A percentile compares a stretch with the other conserved stretches of the same genome.
These are phyloP conservation scores for Drosophila testacea DNA, from an alignment of 2,888 invertebrate genomes.

Conservation along the genomic window DNA sequence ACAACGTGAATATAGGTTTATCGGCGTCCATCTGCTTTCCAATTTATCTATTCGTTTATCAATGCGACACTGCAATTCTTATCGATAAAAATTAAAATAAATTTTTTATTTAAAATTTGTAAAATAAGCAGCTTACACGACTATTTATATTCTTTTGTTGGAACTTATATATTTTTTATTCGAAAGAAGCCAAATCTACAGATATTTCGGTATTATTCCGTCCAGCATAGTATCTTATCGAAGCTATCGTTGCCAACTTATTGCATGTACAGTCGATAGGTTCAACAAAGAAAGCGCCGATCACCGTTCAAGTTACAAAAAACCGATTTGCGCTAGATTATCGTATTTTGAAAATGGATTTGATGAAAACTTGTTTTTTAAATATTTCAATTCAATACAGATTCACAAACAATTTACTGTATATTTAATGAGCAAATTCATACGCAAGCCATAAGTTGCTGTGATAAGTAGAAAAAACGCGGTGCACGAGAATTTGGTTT, in stretches of 20 bases:
- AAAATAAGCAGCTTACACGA: not conserved
- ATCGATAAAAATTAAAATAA: constrained; percentile 1
- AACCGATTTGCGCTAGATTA: no score
- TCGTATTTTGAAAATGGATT: no score
- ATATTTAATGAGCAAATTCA: no score
- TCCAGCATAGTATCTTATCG: not conserved
- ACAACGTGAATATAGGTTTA: constrained; percentile 45
- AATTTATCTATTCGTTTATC: constrained; percentile 11
- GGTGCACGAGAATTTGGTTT: no score
- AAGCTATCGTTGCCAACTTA: not conserved
- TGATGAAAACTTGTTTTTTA: no score
- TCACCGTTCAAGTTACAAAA: not conserved
- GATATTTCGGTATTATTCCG: no score
- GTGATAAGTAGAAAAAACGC: no score
- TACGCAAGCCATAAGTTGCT: no score
- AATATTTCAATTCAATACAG: no score
- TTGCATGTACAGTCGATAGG: constrained; percentile 16
- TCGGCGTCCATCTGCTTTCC: constrained; percentile 38
- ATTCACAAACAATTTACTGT: no score
- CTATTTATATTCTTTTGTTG: not conserved
- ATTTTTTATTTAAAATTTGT: not conserved
- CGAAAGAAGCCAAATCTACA: no score
- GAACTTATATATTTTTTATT: not conserved
- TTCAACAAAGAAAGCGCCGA: not conserved
- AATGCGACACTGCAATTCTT: constrained; percentile 6